Percentiles rank a stretch among this genome's conserved stretches.
These are phyloP conservation scores for Coregonus sp. DNA, from an alignment of 2,797 vertebrate species.

Conservation along the genomic window DNA sequence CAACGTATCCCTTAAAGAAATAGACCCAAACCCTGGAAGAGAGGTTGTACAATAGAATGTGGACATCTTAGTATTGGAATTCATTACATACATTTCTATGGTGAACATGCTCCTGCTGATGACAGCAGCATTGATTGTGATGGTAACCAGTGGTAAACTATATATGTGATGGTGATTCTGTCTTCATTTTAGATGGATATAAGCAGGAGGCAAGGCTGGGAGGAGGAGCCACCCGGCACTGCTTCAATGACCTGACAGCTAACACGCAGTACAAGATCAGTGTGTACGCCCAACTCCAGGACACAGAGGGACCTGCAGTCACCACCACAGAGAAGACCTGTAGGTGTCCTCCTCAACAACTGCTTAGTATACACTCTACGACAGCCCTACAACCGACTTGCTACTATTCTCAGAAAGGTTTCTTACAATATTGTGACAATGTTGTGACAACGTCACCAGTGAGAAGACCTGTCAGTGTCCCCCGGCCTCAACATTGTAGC, in stretches of 20 bases:
- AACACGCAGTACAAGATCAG: slow-evolving; percentile 87
- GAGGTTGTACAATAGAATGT: not conserved
- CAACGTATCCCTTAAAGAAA: not conserved
- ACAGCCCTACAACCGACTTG: not conserved
- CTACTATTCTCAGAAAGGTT: not conserved
- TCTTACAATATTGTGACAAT: not conserved
- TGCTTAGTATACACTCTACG: not conserved
- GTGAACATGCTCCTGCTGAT: not conserved
- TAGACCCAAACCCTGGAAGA: not conserved
- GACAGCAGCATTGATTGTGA: not conserved
- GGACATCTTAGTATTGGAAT: not conserved
- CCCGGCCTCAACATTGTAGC: too few species aligned
- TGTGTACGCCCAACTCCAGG: slow-evolving; percentile 84
- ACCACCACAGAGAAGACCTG: slow-evolving; percentile 80
- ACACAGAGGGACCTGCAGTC: slow-evolving; percentile 85
- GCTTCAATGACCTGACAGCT: slow-evolving; percentile 87
- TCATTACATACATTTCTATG: not conserved
- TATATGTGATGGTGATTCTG: not conserved
- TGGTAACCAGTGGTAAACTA: not conserved
- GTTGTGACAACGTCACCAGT: not conserved
- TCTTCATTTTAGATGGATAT: slow-evolving; percentile 78
- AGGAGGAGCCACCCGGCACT: slow-evolving; percentile 84
- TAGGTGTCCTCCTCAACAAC: slow-evolving; percentile 63
- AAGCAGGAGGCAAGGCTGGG: slow-evolving; percentile 81
- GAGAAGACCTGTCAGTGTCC: too few species aligned